Conservation (phyloP, 1,140 invertebrate species). For the Drosophila tsacasi region DNA sequence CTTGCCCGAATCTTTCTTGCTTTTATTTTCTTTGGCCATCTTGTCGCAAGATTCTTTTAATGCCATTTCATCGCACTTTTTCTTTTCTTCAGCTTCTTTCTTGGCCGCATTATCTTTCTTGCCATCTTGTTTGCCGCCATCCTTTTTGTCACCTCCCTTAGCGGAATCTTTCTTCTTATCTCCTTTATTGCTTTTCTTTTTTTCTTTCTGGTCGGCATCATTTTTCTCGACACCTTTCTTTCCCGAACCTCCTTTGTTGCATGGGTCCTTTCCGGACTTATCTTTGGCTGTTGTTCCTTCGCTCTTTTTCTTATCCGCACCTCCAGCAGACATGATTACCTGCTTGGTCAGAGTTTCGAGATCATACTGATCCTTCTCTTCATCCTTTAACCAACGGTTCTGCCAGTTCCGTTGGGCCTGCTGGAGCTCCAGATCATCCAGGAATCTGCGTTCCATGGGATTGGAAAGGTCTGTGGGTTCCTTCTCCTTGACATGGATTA, state of each 20-base stretch:
- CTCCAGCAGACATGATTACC: neutral
- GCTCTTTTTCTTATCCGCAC: neutral
- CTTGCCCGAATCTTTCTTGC: neutral
- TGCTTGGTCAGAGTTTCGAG: neutral
- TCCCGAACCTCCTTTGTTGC: neutral
- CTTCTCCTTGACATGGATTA: neutral
- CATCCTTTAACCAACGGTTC: constrained; percentile 1
- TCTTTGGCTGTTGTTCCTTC: neutral
- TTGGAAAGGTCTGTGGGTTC: neutral
- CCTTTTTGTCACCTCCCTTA: neutral
- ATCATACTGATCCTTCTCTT: neutral
- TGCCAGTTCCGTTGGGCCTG: neutral
- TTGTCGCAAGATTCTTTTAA: neutral
- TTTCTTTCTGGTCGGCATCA: neutral
- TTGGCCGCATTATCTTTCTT: neutral
- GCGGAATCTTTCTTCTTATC: neutral
- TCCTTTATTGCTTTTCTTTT: neutral
- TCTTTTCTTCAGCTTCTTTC: neutral
- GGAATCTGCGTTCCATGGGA: neutral
- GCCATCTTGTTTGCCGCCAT: neutral
- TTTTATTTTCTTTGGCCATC: neutral
- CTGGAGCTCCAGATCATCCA: constrained; percentile 1
- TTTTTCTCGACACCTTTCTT: constrained; percentile 5
- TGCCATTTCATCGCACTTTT: neutral
- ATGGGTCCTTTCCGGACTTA: neutral